Conservation (phyloP, 2,888 invertebrate genomes). For the Tinea trinotella region DNA sequence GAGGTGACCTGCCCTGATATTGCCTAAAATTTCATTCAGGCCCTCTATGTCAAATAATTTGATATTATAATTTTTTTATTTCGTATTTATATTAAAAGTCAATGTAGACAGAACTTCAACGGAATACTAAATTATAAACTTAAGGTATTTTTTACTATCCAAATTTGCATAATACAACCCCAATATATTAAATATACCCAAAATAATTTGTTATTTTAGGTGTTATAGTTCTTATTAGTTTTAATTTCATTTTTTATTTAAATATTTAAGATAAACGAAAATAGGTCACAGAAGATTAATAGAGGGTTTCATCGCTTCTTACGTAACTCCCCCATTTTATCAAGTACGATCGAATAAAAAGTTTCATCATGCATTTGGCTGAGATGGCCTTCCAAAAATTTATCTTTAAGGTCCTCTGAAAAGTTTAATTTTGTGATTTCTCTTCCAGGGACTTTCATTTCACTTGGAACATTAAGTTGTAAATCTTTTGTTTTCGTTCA, state of each 20-base stretch:
- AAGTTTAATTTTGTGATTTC: conserved; percentile 17
- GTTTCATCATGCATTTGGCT: conserved; percentile 37
- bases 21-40: conserved; percentile 12
- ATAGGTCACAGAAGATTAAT: conserved; percentile 12
- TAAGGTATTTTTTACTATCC: no score
- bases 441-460: background rate
- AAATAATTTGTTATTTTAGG: no score
- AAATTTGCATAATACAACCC: no score
- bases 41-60: conserved; percentile 9
- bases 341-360: conserved; percentile 26
- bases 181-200: no score
- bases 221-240: no score
- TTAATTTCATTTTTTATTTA: no score
- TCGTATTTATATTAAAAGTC: no score
- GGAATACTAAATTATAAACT: no score
- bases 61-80: no score
- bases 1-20: conserved; percentile 21
- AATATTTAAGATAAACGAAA: background rate
- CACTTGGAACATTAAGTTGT: background rate
- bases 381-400: conserved; percentile 20
- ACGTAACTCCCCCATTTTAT: conserved; percentile 4
- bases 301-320: conserved; percentile 9
- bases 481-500: conserved; percentile 8
- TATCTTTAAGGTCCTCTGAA: background rate
- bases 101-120: no score